Conservation (phyloP, 2,888 invertebrate genomes). For the Epistrophe eligans region DNA sequence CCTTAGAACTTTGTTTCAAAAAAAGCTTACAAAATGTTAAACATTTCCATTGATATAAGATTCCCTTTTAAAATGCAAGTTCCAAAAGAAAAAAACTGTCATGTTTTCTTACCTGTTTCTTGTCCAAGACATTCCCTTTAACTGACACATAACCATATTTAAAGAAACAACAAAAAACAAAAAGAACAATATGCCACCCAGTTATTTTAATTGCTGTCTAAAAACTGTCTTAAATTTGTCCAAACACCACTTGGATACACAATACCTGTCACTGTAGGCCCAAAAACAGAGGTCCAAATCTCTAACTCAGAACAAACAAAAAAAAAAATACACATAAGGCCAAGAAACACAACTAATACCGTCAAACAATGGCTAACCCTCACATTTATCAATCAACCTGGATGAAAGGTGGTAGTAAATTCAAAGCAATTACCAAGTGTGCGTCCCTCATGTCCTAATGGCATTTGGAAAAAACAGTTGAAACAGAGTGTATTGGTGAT, state of each 20-base stretch:
- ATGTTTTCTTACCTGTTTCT: conserved; percentile 18
- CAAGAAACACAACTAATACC: conserved; percentile 50
- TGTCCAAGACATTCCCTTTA: not conserved
- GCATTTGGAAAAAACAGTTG: conserved; percentile 31
- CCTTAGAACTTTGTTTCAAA: too few species aligned
- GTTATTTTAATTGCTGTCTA: conserved; percentile 60
- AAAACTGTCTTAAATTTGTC: conserved; percentile 72
- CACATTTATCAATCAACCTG: conserved; percentile 74
- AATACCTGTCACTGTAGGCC: conserved; percentile 62
- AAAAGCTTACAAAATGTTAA: not conserved
- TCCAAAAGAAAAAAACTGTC: conserved; percentile 2
- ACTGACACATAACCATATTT: conserved; percentile 34
- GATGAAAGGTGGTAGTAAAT: conserved; percentile 73
- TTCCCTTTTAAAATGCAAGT: not conserved
- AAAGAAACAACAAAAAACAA: not conserved
- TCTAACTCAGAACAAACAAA: not conserved
- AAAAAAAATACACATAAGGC: conserved; percentile 1
- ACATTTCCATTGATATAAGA: not conserved
- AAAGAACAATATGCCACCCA: conserved; percentile 10
- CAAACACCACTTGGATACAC: conserved; percentile 67
- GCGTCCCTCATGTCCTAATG: conserved; percentile 69
- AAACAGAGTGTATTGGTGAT: not conserved
- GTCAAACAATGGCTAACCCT: conserved; percentile 67
- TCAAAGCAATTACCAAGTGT: conserved; percentile 75
- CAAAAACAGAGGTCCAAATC: conserved; percentile 21